These are phyloP conservation scores for Sinocyclocheilus grahami DNA, from an alignment of 2,113 vertebrate species.

Conservation along the genomic window DNA sequence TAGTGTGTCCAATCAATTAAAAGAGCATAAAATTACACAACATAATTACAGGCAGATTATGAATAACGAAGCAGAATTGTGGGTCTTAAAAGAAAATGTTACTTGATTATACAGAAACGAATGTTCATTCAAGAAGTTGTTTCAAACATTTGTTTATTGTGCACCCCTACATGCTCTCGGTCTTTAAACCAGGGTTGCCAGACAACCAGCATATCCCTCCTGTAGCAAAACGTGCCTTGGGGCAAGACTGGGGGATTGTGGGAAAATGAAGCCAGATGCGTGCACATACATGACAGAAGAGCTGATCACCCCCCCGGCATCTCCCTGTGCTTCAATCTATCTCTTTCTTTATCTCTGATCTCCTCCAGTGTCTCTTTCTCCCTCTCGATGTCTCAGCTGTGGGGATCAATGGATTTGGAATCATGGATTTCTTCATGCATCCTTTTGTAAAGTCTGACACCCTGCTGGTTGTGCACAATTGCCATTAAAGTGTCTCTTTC, in stretches of 20 bases:
- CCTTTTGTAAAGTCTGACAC: conserved; percentile 9
- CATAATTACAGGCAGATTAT: conserved; percentile 17
- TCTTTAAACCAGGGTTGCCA: conserved; percentile 67
- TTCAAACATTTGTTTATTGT: background rate
- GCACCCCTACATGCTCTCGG: background rate
- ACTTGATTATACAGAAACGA: background rate
- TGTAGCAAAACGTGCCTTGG: conserved; percentile 69
- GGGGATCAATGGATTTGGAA: conserved; percentile 37
- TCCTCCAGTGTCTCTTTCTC: conserved; percentile 12
- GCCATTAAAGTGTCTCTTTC: conserved; percentile 44
- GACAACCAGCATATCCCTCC: conserved; percentile 66
- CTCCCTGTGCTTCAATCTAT: conserved; percentile 49
- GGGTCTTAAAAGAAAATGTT: background rate
- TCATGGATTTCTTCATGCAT: conserved; percentile 56
- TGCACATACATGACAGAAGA: conserved; percentile 65
- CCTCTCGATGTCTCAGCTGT: conserved; percentile 44
- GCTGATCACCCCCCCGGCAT: conserved; percentile 40
- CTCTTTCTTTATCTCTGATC: conserved; percentile 10
- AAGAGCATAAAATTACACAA: conserved; percentile 5
- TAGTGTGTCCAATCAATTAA: conserved; percentile 17
- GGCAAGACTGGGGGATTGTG: conserved; percentile 62
- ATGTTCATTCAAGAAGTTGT: background rate
- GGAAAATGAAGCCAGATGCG: conserved; percentile 69
- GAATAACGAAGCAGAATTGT: background rate
- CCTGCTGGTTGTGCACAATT: conserved; percentile 34